Evolutionary conservation across 1,140 invertebrate species (phyloP).

Genomic region (Lerema accius): DNA sequence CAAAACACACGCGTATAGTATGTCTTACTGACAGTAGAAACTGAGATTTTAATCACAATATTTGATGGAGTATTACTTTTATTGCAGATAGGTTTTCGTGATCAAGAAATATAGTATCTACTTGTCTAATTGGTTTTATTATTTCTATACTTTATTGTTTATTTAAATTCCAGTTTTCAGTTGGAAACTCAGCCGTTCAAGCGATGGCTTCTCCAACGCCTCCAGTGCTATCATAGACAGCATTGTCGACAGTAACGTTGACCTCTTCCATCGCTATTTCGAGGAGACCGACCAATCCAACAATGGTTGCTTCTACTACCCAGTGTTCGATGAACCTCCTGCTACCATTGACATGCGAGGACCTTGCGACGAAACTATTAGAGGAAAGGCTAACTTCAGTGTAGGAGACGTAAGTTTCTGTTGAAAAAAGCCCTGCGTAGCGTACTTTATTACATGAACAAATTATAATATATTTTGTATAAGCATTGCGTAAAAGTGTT

Average conservation of each 20-base stretch:
- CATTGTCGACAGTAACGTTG: slow-evolving; percentile 45
- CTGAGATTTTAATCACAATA: too few species aligned
- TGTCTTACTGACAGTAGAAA: too few species aligned
- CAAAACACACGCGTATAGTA: too few species aligned
- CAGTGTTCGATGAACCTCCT: slow-evolving; percentile 49
- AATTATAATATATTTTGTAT: too few species aligned
- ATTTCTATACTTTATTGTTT: too few species aligned
- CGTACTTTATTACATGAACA: too few species aligned
- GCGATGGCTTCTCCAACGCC: slow-evolving; percentile 45
- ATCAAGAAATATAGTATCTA: too few species aligned
- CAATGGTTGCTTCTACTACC: slow-evolving; percentile 68
- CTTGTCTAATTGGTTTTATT: too few species aligned
- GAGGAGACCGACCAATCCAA: slow-evolving; percentile 53
- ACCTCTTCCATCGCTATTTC: slow-evolving; percentile 62
- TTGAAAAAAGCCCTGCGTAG: too few species aligned
- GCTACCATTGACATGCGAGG: slow-evolving; percentile 49
- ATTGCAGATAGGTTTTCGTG: too few species aligned
- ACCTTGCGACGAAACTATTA: slow-evolving; percentile 56
- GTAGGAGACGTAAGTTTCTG: slow-evolving; percentile 54
- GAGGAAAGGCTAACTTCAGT: slow-evolving; percentile 57
- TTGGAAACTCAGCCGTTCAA: slow-evolving; percentile 62
- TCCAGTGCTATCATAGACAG: slow-evolving; percentile 47
- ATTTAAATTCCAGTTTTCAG: slow-evolving; percentile 60
- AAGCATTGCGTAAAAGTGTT: too few species aligned
- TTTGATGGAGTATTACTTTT: too few species aligned